These are phyloP conservation scores for Oxycera nigricornis DNA, from an alignment of 2,888 invertebrate genomes.

Conservation along the genomic window DNA sequence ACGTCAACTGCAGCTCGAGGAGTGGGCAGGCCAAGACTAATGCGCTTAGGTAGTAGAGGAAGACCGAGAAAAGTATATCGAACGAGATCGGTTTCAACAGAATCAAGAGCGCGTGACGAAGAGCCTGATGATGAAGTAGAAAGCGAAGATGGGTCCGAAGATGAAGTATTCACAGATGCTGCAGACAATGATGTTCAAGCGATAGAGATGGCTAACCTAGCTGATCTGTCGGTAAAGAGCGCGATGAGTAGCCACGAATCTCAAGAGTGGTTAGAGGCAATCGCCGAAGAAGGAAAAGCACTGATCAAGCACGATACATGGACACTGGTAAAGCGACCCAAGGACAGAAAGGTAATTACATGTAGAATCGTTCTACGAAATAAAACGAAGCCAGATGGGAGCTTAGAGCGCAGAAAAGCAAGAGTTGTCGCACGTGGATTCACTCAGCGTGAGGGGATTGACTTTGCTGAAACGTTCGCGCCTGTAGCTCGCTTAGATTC, in stretches of 20 bases:
- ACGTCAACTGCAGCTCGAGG: neutral
- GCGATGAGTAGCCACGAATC: neutral
- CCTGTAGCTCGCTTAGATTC: conserved; percentile 29
- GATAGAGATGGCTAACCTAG: neutral
- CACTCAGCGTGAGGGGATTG: neutral
- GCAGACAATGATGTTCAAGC: neutral
- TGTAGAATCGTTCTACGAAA: conserved; percentile 20
- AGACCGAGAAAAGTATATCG: neutral
- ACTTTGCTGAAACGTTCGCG: conserved; percentile 12
- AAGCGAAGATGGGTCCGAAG: neutral
- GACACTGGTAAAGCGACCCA: conserved; percentile 10
- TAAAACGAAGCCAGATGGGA: conserved; percentile 22
- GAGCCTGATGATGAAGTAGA: neutral
- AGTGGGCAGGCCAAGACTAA: neutral
- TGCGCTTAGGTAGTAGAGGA: neutral
- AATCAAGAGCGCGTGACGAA: neutral
- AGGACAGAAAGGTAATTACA: conserved; percentile 7
- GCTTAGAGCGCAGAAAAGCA: neutral
- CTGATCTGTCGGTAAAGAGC: neutral
- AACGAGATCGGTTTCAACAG: neutral
- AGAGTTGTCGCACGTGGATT: too few species aligned
- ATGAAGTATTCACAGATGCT: neutral
- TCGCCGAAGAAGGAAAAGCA: neutral
- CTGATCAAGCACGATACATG: conserved; percentile 11
- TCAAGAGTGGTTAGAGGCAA: neutral